A percentile compares a stretch with the other conserved stretches of the same genome.
Conservation (phyloP, 2,888 invertebrate genomes). For the Drosophila atripex region DNA sequence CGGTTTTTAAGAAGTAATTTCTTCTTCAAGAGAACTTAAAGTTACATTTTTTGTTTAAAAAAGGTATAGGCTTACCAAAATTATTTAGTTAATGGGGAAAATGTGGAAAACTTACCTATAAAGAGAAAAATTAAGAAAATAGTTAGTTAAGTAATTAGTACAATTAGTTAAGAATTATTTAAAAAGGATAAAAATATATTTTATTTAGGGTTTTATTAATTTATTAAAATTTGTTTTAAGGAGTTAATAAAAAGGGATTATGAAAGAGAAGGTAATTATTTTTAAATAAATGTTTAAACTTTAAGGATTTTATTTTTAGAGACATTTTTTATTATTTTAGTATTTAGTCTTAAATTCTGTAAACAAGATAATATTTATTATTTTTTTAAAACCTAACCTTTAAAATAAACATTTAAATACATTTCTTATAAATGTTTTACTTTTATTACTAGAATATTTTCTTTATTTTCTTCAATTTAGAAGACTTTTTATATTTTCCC, state of each 20-base stretch:
- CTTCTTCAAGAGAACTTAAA: neutral
- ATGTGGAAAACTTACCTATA: slow-evolving; percentile 34
- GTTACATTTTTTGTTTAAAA: neutral
- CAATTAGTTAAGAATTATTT: neutral
- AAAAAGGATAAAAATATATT: neutral
- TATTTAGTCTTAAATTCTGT: too few relatives aligned
- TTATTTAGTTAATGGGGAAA: neutral
- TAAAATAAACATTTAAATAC: too few relatives aligned
- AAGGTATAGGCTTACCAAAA: slow-evolving; percentile 22
- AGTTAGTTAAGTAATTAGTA: too few relatives aligned
- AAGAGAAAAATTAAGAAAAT: slow-evolving; percentile 11
- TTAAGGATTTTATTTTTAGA: too few relatives aligned
- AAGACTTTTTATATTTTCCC: neutral
- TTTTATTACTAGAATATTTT: too few relatives aligned
- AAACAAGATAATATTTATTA: too few relatives aligned
- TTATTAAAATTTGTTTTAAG: neutral
- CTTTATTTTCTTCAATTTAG: neutral
- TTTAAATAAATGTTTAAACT: too few relatives aligned
- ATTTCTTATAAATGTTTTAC: too few relatives aligned
- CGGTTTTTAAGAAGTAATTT: neutral
- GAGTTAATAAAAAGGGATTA: neutral
- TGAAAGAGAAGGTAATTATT: too few relatives aligned
- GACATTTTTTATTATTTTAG: too few relatives aligned
- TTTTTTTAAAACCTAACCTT: too few relatives aligned
- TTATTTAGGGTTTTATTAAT: neutral